A percentile compares a stretch with the other conserved stretches of the same genome.
Conservation (phyloP, 2,797 vertebrate genomes). For the Sebastolobus altivelis region DNA sequence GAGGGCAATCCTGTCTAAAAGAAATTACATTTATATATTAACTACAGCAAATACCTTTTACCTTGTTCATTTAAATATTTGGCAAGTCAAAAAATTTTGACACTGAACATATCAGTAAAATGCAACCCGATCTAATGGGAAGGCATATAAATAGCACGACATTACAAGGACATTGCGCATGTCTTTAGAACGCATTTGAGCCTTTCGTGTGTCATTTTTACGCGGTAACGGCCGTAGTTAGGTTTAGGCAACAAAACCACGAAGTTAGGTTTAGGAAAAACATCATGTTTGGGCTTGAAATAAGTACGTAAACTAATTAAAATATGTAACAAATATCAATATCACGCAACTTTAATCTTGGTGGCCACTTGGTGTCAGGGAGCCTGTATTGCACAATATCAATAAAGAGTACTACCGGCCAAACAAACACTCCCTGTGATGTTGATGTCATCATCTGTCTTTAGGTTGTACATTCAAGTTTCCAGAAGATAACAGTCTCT, state of each 20-base stretch:
- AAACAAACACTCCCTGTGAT: not conserved
- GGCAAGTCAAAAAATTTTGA: too few relatives aligned
- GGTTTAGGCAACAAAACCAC: too few relatives aligned
- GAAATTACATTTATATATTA: not conserved
- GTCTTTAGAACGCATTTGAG: too few relatives aligned
- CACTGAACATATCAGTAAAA: too few relatives aligned
- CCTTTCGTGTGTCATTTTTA: too few relatives aligned
- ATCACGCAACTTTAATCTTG: not conserved
- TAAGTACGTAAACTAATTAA: not conserved
- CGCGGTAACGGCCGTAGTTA: too few relatives aligned
- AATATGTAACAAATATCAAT: not conserved
- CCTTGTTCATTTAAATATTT: too few relatives aligned
- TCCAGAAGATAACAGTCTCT: not conserved
- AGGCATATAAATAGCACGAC: too few relatives aligned
- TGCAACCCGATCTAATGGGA: too few relatives aligned
- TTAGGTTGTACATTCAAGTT: not conserved
- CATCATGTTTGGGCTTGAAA: not conserved
- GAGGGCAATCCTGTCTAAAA: too few relatives aligned
- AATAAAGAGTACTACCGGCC: not conserved
- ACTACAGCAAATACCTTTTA: not conserved
- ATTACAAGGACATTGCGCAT: too few relatives aligned
- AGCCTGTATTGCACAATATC: not conserved
- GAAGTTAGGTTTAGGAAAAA: too few relatives aligned
- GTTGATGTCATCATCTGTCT: not conserved
- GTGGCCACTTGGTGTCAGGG: not conserved